Percentiles rank a stretch among this genome's conserved stretches.
These are phyloP conservation scores for Dolichallabes microphthalmus DNA, from an alignment of 2,113 vertebrate genomes.

Conservation along the genomic window DNA sequence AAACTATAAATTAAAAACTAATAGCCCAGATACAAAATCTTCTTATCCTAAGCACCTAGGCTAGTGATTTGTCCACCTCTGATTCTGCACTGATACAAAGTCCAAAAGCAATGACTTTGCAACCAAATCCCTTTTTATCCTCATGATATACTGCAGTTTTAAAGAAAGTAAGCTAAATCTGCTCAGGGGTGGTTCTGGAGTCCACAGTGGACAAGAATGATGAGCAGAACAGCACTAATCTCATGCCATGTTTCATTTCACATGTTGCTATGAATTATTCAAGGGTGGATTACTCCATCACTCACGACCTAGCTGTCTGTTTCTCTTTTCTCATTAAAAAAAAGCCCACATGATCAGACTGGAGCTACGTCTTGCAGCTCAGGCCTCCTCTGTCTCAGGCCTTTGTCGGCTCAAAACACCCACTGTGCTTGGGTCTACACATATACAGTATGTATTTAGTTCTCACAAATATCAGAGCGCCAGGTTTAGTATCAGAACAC, in stretches of 20 bases:
- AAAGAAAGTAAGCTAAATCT: constrained; percentile 36
- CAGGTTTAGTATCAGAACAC: not conserved
- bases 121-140: constrained; percentile 24
- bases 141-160: constrained; percentile 21
- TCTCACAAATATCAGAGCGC: not conserved
- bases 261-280: constrained; percentile 57
- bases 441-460: not conserved
- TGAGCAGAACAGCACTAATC: constrained; percentile 51
- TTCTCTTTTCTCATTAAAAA: constrained; percentile 45
- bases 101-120: not conserved
- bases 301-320: constrained; percentile 50
- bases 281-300: constrained; percentile 51
- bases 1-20: not conserved
- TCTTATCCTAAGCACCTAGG: not conserved
- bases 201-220: constrained; percentile 41
- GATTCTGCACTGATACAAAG: constrained; percentile 17
- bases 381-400: constrained; percentile 13
- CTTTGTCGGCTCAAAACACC: constrained; percentile 3
- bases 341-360: constrained; percentile 40
- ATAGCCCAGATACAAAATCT: not conserved
- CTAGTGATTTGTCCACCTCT: constrained; percentile 16
- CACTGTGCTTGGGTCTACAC: not conserved
- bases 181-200: constrained; percentile 35
- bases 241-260: constrained; percentile 55
- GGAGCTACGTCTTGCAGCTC: constrained; percentile 33